phyloP scores from a whole-genome alignment of 2,888 invertebrate species.

The Parnassius apollo region DNA sequence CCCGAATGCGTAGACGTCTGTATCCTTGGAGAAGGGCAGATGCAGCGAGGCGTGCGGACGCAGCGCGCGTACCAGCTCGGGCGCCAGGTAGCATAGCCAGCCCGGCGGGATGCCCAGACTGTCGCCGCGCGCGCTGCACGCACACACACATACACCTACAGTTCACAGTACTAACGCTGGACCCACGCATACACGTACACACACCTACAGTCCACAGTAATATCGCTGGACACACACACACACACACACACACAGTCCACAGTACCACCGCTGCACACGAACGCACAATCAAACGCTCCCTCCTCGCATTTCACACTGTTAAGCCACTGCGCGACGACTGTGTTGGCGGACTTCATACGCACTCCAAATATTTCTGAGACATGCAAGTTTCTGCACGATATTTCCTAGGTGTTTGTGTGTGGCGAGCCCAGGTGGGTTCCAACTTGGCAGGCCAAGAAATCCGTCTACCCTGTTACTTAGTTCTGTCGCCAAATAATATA shows the following conservation, averaged over 20 bases:
- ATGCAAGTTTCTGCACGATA: no score
- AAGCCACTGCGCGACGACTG: no score
- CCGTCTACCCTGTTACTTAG: no score
- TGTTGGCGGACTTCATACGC: no score
- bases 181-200: neutral
- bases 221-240: neutral
- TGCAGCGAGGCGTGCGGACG: conserved; percentile 90
- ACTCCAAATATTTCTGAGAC: no score
- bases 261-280: neutral
- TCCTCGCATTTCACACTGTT: neutral
- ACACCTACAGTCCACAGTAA: neutral
- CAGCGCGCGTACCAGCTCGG: conserved; percentile 95
- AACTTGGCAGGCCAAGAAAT: no score
- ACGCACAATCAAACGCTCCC: neutral
- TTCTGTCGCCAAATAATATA: no score
- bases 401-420: no score
- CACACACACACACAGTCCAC: neutral
- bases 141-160: neutral
- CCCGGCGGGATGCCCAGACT: conserved; percentile 96
- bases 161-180: neutral
- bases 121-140: conserved; percentile 79
- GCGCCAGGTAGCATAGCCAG: conserved; percentile 99
- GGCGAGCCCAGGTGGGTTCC: no score
- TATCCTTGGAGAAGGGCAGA: conserved; percentile 94
- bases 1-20: conserved; percentile 99